Base-by-base conservation (phyloP, 2,888 invertebrate species). In the Allacma fusca region DNA sequence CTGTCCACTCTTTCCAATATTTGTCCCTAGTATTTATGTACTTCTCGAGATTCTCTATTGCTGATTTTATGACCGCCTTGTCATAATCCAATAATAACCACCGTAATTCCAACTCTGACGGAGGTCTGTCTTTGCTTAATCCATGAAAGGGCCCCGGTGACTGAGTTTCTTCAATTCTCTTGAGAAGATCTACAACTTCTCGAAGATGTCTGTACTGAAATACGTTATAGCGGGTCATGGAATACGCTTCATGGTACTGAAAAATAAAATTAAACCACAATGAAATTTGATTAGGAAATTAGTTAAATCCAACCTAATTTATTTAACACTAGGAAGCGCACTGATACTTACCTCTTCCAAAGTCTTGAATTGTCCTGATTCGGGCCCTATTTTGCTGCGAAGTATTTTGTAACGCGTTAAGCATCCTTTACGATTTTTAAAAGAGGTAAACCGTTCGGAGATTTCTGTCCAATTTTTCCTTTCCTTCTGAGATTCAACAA, bases 371-470 rank as follows among this genome's bases (percentile, higher is more conserved):
- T 79, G 43, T n/a, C 70, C 68, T 29, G 78, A 74, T 19, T 76
- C 44, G 23, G 9, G 21, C 1, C 76, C 76, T 59, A 76, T 71
- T 26, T 64, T 72, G 2, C 76, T 44, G 21, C 64, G 67, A 29
- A 84, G 72, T 67, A 83, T 82, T 34, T 81, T 83, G 59, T 77
- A 81, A 0, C 84, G 79, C 1, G 84, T 83, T 28, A 82, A 74
- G 26, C 84, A 83, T 24, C 82, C 82, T 69, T 84, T 84, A 12
- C 84, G 78, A 44, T 81, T 84, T 68, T 84, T 84, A 72, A 81
- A 84, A 0, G 83, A 81, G 1, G 75, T 64, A 75, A 84, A 84
- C 64, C 81, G 68, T 57, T 81, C 76, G 13, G 81, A 79, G 64
- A 84, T 84, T 28, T 77, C 77, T 24, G 79, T 78, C 84, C 84